Conservation (phyloP, 2,113 vertebrate genomes). For the Irena cyanogastra region DNA sequence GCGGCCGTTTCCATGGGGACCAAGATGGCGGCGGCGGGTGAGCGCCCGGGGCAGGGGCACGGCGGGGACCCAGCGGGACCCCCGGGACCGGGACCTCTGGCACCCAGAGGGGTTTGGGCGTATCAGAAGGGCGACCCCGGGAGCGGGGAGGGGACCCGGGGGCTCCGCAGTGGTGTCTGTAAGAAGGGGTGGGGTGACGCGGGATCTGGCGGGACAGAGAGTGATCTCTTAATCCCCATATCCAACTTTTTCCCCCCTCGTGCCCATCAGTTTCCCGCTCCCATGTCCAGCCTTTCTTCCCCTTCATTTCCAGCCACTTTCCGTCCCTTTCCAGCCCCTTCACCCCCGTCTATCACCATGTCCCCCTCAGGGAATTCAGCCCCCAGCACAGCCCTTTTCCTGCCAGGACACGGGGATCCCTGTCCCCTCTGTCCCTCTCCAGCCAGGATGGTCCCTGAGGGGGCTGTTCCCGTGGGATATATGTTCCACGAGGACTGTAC, state of each 20-base stretch:
- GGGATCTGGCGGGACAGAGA: too few relatives aligned
- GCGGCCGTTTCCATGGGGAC: not conserved
- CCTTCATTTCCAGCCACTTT: not conserved
- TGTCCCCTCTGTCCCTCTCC: not conserved
- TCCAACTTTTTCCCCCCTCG: accelerated
- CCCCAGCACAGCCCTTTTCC: not conserved
- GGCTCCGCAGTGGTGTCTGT: not conserved
- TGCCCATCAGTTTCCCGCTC: not conserved
- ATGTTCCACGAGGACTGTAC: not conserved
- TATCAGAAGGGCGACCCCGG: accelerated
- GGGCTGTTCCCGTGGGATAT: not conserved
- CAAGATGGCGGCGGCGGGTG: not conserved
- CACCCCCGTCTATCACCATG: accelerated
- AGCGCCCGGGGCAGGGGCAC: not conserved
- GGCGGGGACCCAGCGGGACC: not conserved
- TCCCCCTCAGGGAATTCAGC: not conserved
- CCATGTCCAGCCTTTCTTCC: not conserved
- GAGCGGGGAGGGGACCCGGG: not conserved
- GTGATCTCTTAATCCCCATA: not conserved
- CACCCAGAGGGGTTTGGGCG: accelerated
- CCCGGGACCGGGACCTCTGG: not conserved
- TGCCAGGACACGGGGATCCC: not conserved
- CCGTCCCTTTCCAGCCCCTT: not conserved
- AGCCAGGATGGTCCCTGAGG: too few relatives aligned
- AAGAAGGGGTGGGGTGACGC: not conserved